A percentile compares a stretch with the other conserved stretches of the same genome.
Evolutionary conservation across 1,140 invertebrate species (phyloP).

Genomic region (Sycophila sp.): DNA sequence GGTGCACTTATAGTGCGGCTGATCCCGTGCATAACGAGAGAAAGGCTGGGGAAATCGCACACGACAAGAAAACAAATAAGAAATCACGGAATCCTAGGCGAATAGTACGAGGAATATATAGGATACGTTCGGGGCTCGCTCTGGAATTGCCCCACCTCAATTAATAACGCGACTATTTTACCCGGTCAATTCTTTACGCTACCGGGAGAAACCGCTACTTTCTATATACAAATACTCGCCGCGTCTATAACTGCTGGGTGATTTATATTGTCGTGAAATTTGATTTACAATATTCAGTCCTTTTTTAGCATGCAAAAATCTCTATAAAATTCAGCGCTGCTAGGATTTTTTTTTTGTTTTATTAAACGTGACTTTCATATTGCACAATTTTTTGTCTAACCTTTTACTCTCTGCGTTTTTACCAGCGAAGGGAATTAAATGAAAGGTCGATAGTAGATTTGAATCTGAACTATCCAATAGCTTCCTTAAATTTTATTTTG

Average conservation of each 20-base stretch:
- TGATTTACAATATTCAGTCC: too few species aligned
- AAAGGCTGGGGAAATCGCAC: slow-evolving; percentile 7
- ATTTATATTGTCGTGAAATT: slow-evolving; percentile 23
- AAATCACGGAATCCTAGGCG: not conserved
- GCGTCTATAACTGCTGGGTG: not conserved
- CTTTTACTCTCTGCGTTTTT: too few species aligned
- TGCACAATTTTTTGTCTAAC: too few species aligned
- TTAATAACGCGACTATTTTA: not conserved
- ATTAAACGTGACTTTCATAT: too few species aligned
- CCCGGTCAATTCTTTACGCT: not conserved
- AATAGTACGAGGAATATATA: slow-evolving; percentile 13
- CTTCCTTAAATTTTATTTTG: too few species aligned
- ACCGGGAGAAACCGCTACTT: slow-evolving; percentile 9
- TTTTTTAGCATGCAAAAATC: too few species aligned
- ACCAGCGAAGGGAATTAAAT: too few species aligned
- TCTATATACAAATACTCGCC: not conserved
- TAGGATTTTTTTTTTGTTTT: too few species aligned
- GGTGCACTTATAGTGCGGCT: not conserved
- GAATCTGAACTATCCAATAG: too few species aligned
- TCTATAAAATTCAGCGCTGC: too few species aligned
- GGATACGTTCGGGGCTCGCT: not conserved
- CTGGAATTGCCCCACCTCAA: slow-evolving; percentile 11
- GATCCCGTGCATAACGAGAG: not conserved
- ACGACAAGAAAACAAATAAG: slow-evolving; percentile 19
- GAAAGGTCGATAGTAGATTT: too few species aligned